A percentile compares a stretch with the other conserved stretches of the same genome.
Evolutionary conservation across 2,113 vertebrate genomes (phyloP).

Genomic region (Gymnobelideus leadbeateri): DNA sequence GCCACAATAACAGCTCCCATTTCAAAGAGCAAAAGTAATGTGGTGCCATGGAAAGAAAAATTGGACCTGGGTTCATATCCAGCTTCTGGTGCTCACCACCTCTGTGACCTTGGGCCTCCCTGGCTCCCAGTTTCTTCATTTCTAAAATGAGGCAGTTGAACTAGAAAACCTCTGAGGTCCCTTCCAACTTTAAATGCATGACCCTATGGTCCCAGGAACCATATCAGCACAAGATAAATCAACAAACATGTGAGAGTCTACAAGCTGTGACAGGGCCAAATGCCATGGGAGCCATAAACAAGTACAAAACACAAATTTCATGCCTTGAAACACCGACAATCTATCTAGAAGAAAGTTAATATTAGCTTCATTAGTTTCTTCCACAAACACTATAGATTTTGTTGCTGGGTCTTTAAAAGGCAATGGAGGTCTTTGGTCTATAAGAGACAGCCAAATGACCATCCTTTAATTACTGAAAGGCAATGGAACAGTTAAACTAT

Average conservation of each 20-base stretch:
- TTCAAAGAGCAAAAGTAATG: neutral
- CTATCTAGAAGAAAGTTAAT: neutral
- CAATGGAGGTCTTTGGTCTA: too few species aligned
- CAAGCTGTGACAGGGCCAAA: neutral
- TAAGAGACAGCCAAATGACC: too few species aligned
- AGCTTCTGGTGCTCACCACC: neutral
- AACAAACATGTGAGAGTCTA: neutral
- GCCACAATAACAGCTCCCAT: neutral
- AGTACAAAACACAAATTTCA: neutral
- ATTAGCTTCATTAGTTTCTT: neutral
- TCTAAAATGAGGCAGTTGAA: neutral
- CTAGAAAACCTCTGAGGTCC: neutral
- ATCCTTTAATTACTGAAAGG: neutral
- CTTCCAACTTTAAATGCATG: neutral
- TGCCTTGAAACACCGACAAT: neutral
- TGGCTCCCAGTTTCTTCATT: neutral
- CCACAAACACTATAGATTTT: neutral
- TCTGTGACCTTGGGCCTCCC: neutral
- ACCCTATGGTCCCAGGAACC: neutral
- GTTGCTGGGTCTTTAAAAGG: neutral
- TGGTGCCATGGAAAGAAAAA: neutral
- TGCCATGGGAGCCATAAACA: neutral
- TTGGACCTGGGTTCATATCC: neutral
- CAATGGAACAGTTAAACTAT: neutral
- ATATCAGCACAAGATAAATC: neutral